These are phyloP conservation scores for Amorpha juglandis DNA, from an alignment of 2,888 invertebrate species.

Conservation along the genomic window DNA sequence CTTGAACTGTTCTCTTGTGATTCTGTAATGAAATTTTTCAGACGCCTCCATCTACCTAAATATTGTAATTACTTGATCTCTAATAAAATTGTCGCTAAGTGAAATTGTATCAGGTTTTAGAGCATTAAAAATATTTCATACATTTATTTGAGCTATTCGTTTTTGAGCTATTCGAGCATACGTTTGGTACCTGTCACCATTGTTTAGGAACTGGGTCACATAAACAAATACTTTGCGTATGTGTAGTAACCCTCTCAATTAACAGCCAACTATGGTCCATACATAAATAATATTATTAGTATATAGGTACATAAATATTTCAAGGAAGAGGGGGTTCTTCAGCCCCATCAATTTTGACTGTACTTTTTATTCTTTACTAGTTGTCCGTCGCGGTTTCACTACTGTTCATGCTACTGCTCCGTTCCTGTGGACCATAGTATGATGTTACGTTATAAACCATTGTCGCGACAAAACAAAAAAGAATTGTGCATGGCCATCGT, in stretches of 20 bases:
- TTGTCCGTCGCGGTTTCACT: no score
- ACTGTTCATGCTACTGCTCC: no score
- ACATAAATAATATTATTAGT: no score
- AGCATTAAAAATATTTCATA: slow-evolving; percentile 2
- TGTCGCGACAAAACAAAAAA: no score
- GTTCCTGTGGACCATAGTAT: no score
- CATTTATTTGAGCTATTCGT: slow-evolving; percentile 40
- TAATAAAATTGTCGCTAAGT: not conserved
- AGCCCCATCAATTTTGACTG: no score
- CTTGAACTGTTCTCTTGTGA: not conserved
- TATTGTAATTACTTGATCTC: not conserved
- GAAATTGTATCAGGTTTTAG: not conserved
- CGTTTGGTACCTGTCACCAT: slow-evolving; percentile 47
- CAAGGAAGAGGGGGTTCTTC: no score
- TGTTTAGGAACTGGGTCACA: slow-evolving; percentile 59
- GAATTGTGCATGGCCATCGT: no score
- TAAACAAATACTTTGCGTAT: slow-evolving; percentile 54
- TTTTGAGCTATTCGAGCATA: slow-evolving; percentile 48
- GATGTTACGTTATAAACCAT: no score
- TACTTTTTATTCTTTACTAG: no score
- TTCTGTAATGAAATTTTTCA: not conserved
- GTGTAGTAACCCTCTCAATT: not conserved
- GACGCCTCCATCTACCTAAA: not conserved
- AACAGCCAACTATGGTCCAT: no score
- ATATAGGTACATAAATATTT: no score